Percentiles rank a stretch among this genome's conserved stretches.
These are phyloP conservation scores for Altica lythri DNA, from an alignment of 2,888 invertebrate species.

Conservation along the genomic window DNA sequence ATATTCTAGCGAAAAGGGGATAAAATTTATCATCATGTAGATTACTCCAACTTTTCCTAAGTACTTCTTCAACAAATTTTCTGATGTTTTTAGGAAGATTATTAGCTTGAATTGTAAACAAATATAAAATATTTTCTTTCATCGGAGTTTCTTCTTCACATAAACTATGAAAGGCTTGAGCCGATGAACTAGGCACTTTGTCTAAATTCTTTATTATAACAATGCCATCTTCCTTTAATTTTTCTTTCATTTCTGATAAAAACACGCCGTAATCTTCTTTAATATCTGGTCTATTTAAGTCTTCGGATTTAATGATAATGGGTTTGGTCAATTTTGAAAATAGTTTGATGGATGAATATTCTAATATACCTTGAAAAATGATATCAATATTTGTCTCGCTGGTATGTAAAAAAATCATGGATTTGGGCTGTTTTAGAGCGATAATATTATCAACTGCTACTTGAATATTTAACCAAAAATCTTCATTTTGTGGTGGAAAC, in stretches of 20 bases:
- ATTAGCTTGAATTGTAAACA: conserved; percentile 56
- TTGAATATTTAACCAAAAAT: conserved; percentile 52
- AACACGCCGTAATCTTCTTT: conserved; percentile 48
- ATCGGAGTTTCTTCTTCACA: conserved; percentile 62
- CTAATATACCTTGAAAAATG: conserved; percentile 50
- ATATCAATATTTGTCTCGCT: conserved; percentile 43
- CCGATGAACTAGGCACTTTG: conserved; percentile 50
- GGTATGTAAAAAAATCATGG: conserved; percentile 55
- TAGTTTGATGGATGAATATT: conserved; percentile 47
- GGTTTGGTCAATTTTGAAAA: conserved; percentile 34
- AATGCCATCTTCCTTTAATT: conserved; percentile 45
- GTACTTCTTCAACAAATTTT: conserved; percentile 50
- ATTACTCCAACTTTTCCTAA: conserved; percentile 52
- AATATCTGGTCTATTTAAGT: conserved; percentile 47
- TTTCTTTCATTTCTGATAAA: conserved; percentile 43
- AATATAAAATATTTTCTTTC: conserved; percentile 54
- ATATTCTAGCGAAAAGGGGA: conserved; percentile 59
- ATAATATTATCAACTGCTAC: conserved; percentile 50
- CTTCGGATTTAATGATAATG: conserved; percentile 43
- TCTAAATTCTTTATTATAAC: conserved; percentile 54
- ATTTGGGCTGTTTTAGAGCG: conserved; percentile 48
- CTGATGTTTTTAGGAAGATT: conserved; percentile 35
- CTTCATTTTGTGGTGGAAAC: conserved; percentile 51
- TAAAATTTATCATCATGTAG: conserved; percentile 55
- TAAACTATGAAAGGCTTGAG: conserved; percentile 62